A percentile compares a stretch with the other conserved stretches of the same genome.
These are phyloP conservation scores for Pachyseris speciosa DNA, from an alignment of 64 coral and sea anemone genomes.

Conservation along the genomic window DNA sequence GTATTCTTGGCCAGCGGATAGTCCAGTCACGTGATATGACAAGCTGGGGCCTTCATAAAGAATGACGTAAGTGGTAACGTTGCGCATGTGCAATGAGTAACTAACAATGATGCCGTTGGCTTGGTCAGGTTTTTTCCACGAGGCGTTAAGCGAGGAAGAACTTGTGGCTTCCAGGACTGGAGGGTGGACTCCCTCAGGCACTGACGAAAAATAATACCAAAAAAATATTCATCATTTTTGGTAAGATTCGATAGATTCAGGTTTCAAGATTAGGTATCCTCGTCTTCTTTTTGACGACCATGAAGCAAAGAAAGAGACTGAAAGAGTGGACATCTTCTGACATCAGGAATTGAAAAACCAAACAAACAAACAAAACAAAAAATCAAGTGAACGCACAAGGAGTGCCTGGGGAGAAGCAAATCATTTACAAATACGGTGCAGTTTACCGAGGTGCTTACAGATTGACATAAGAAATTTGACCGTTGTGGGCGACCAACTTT, in stretches of 20 bases:
- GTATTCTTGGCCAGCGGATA: constrained; percentile 66
- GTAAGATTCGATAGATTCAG: neutral
- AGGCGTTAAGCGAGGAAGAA: constrained; percentile 53
- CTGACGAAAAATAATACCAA: neutral
- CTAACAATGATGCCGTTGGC: constrained; percentile 40
- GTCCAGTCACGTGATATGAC: constrained; percentile 56
- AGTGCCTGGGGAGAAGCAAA: too few relatives aligned
- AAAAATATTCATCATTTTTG: neutral
- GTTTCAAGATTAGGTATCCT: too few relatives aligned
- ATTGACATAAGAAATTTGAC: too few relatives aligned
- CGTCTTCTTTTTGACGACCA: too few relatives aligned
- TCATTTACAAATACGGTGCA: too few relatives aligned
- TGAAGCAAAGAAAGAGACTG: neutral
- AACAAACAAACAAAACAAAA: too few relatives aligned
- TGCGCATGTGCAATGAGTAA: constrained; percentile 49
- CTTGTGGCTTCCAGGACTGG: constrained; percentile 40
- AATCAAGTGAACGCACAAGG: too few relatives aligned
- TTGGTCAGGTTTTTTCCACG: constrained; percentile 23
- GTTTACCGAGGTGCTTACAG: too few relatives aligned
- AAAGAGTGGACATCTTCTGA: neutral
- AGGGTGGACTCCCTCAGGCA: constrained; percentile 44
- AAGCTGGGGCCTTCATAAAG: constrained; percentile 26
- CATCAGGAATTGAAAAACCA: neutral
- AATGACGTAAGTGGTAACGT: neutral
- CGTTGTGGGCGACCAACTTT: too few relatives aligned